Evolutionary conservation across 2,797 vertebrate genomes (phyloP).

Genomic region (Rhinophrynus dorsalis): DNA sequence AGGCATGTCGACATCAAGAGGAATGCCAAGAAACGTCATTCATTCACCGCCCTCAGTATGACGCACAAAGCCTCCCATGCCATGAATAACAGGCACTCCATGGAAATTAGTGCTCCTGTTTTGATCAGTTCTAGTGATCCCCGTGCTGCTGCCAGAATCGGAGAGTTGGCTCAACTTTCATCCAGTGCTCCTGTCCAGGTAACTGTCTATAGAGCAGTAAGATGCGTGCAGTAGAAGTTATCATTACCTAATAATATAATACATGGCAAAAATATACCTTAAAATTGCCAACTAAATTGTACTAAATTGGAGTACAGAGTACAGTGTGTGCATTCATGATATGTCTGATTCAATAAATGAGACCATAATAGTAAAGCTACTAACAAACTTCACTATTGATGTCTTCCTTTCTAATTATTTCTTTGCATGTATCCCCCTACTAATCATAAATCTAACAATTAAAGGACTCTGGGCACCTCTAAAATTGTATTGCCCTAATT

Average conservation of each 20-base stretch:
- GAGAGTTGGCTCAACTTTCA: constrained; percentile 76
- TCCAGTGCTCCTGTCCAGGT: constrained; percentile 80
- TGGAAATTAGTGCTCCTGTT: constrained; percentile 96
- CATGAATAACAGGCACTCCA: constrained; percentile 92
- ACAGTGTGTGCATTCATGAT: background rate
- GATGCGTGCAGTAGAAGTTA: constrained; percentile 3
- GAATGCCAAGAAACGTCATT: constrained; percentile 96
- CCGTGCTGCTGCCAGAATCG: constrained; percentile 86
- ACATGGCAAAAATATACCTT: no score
- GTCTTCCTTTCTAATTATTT: background rate
- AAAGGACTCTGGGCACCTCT: background rate
- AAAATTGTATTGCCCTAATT: constrained; percentile 22
- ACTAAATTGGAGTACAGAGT: background rate
- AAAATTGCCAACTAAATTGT: no score
- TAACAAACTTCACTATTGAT: no score
- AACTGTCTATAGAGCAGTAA: constrained; percentile 48
- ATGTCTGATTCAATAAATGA: constrained; percentile 14
- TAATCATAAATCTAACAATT: constrained; percentile 10
- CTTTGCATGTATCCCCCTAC: constrained; percentile 26
- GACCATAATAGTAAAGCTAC: background rate
- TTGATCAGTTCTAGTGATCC: constrained; percentile 97
- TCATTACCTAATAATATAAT: no score
- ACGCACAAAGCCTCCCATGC: constrained; percentile 89
- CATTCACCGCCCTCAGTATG: constrained; percentile 93
- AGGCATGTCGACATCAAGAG: constrained; percentile 88